Conservation (phyloP, 2,113 vertebrate genomes). For the Gambusia holbrooki region DNA sequence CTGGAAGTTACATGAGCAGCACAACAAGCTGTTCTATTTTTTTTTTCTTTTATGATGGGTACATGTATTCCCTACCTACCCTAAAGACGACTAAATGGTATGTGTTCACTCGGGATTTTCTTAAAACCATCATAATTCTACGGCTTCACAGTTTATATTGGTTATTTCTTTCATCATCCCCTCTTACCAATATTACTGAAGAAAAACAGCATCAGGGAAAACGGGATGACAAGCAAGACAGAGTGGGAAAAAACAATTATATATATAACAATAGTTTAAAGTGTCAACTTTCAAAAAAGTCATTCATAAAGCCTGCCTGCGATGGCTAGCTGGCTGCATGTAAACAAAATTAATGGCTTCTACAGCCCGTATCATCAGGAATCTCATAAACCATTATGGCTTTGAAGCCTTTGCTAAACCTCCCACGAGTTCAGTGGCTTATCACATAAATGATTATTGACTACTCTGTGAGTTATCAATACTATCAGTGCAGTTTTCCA, state of each 20-base stretch:
- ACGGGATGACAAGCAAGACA: constrained; percentile 36
- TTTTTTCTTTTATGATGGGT: constrained; percentile 50
- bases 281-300: constrained; percentile 57
- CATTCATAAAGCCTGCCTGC: constrained; percentile 42
- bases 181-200: constrained; percentile 50
- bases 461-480: constrained; percentile 63
- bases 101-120: constrained; percentile 61
- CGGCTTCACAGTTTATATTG: constrained; percentile 50
- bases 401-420: constrained; percentile 49
- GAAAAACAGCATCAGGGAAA: constrained; percentile 43
- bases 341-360: constrained; percentile 65
- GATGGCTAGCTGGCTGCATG: constrained; percentile 48
- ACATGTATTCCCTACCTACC: constrained; percentile 18
- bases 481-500: constrained; percentile 65
- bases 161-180: constrained; percentile 55
- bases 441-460: constrained; percentile 74
- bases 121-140: constrained; percentile 56
- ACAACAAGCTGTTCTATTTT: constrained; percentile 53
- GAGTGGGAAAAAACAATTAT: neutral
- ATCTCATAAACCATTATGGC: constrained; percentile 59
- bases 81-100: constrained; percentile 57
- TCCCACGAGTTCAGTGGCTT: constrained; percentile 64
- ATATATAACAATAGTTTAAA: constrained; percentile 48
- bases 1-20: constrained; percentile 61
- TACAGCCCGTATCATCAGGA: constrained; percentile 56